phyloP scores from a whole-genome alignment of 2,888 invertebrate genomes.

The Agrypnus murinus region DNA sequence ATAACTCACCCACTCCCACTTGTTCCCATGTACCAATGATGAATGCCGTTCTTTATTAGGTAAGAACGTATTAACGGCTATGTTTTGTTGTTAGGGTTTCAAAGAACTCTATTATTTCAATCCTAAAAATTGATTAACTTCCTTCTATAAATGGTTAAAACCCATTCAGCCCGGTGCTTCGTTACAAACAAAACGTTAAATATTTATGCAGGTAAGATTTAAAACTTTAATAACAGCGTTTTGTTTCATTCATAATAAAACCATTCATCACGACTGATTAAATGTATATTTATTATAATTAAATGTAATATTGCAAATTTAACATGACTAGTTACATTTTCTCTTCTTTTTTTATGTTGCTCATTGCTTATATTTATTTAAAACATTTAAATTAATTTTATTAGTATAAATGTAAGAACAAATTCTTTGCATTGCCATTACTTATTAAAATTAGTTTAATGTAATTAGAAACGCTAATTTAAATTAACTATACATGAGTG shows the following conservation, averaged over 20 bases:
- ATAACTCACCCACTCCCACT: constrained; percentile 53
- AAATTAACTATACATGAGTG: no score
- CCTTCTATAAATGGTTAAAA: constrained; percentile 46
- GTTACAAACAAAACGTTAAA: constrained; percentile 47
- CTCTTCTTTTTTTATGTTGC: no score
- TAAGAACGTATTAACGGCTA: constrained; percentile 46
- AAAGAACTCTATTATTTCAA: constrained; percentile 50
- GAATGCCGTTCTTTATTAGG: constrained; percentile 49
- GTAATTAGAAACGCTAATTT: no score
- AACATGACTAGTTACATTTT: no score
- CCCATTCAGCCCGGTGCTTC: constrained; percentile 46
- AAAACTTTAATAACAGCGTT: constrained; percentile 49
- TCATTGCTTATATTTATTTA: no score
- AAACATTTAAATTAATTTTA: no score
- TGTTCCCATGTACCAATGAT: constrained; percentile 46
- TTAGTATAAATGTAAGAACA: no score
- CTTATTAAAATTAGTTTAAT: no score
- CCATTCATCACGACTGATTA: constrained; percentile 45
- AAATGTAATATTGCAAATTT: constrained; percentile 8
- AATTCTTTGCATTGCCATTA: no score
- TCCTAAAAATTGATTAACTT: constrained; percentile 53
- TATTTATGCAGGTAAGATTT: constrained; percentile 54
- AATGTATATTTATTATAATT: constrained; percentile 31
- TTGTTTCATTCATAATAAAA: constrained; percentile 51
- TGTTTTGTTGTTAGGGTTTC: constrained; percentile 47